Percentiles rank a stretch among this genome's conserved stretches.
Evolutionary conservation across 2,113 vertebrate species (phyloP).

Genomic region (Phrynocephalus versicolor): DNA sequence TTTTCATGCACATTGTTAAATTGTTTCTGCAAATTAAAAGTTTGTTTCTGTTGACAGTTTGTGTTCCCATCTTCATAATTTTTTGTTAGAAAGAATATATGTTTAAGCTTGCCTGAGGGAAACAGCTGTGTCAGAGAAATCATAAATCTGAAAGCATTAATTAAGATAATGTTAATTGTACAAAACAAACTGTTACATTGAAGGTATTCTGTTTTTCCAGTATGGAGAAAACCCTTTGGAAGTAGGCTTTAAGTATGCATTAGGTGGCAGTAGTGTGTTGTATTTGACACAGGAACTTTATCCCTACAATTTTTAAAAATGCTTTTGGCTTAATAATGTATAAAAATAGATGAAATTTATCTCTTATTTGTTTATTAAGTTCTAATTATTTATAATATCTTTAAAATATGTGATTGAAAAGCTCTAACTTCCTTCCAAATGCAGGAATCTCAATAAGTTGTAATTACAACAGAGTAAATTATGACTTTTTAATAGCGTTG

Average conservation of each 20-base stretch:
- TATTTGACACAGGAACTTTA: conserved; percentile 68
- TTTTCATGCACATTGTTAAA: background rate
- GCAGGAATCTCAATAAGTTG: background rate
- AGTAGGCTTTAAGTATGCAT: conserved; percentile 68
- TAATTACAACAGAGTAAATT: background rate
- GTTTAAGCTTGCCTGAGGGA: background rate
- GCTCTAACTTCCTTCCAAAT: background rate
- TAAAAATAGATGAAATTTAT: conserved; percentile 44
- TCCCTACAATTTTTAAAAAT: conserved; percentile 19
- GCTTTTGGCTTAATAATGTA: conserved; percentile 32
- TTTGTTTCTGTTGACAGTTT: background rate
- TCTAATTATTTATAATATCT: conserved; percentile 30
- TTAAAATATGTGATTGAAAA: conserved; percentile 11
- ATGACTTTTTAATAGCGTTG: conserved; percentile 1
- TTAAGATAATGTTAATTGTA: background rate
- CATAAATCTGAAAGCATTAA: background rate
- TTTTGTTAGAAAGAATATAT: conserved; percentile 23
- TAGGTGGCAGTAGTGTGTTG: conserved; percentile 92
- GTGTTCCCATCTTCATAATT: background rate
- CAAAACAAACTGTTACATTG: background rate
- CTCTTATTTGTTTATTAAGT: conserved; percentile 39
- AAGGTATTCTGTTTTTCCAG: background rate
- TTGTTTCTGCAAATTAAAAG: background rate
- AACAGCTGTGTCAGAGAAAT: background rate
- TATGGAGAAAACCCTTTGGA: conserved; percentile 18